Conservation (phyloP, 2,113 vertebrate species). For the Martes martes region DNA sequence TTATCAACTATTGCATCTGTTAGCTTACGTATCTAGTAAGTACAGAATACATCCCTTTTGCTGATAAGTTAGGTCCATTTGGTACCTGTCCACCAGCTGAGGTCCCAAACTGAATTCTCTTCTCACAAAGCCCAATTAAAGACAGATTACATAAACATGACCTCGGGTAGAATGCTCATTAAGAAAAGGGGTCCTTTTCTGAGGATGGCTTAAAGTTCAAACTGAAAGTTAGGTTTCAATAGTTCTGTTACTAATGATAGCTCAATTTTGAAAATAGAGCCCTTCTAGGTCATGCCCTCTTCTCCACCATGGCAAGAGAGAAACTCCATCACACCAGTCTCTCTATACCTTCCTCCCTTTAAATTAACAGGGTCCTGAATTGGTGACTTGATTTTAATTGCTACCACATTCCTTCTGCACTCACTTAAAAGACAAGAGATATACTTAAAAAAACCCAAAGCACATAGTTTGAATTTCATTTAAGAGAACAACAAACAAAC, state of each 20-base stretch:
- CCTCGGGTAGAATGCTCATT: slow-evolving; percentile 75
- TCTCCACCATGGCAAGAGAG: slow-evolving; percentile 35
- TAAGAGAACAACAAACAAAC: not conserved
- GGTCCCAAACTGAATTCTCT: slow-evolving; percentile 48
- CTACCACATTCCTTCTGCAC: slow-evolving; percentile 68
- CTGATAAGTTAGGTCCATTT: slow-evolving; percentile 65
- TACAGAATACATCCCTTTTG: slow-evolving; percentile 38
- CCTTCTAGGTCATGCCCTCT: slow-evolving; percentile 75
- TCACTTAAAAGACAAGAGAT: not conserved
- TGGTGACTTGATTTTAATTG: slow-evolving; percentile 71
- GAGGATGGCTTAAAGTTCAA: slow-evolving; percentile 75
- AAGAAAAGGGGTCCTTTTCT: slow-evolving; percentile 75
- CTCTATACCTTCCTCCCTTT: slow-evolving; percentile 38
- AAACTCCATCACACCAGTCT: slow-evolving; percentile 59
- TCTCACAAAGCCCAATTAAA: slow-evolving; percentile 76
- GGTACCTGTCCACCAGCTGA: slow-evolving; percentile 51
- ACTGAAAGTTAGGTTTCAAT: slow-evolving; percentile 74
- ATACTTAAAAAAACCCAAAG: not conserved
- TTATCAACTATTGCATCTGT: not conserved
- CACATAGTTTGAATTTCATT: not conserved
- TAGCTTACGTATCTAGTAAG: not conserved
- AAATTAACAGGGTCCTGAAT: slow-evolving; percentile 62
- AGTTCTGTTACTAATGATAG: slow-evolving; percentile 75
- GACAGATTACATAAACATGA: slow-evolving; percentile 79
- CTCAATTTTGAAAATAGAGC: slow-evolving; percentile 71